A percentile compares a stretch with the other conserved stretches of the same genome.
These are phyloP conservation scores for Danio tinwini DNA, from an alignment of 2,797 vertebrate genomes.

Conservation along the genomic window DNA sequence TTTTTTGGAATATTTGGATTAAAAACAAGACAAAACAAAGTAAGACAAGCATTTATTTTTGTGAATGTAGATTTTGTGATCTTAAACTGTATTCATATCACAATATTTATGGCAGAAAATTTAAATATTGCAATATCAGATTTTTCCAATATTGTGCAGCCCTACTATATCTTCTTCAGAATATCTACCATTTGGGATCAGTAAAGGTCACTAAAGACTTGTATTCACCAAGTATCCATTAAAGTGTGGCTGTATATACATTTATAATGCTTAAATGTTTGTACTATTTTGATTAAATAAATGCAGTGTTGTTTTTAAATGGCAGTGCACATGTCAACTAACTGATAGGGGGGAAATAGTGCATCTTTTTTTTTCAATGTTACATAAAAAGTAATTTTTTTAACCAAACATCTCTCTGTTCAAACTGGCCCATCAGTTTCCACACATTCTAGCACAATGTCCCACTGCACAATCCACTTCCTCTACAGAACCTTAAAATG, in stretches of 20 bases:
- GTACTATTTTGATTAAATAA: neutral
- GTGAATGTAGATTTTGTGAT: too few relatives aligned
- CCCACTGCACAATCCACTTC: neutral
- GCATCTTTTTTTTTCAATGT: neutral
- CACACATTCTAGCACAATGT: neutral
- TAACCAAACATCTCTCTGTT: neutral
- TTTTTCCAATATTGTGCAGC: too few relatives aligned
- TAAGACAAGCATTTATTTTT: too few relatives aligned
- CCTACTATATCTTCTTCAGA: too few relatives aligned
- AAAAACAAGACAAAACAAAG: too few relatives aligned
- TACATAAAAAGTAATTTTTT: neutral
- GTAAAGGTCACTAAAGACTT: neutral
- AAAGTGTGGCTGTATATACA: neutral
- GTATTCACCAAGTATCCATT: neutral
- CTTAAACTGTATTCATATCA: too few relatives aligned
- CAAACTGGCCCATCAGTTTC: conserved; percentile 3
- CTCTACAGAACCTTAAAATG: conserved; percentile 39
- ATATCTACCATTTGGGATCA: neutral
- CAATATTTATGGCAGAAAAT: too few relatives aligned
- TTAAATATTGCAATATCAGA: too few relatives aligned
- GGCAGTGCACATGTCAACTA: neutral
- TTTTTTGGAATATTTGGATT: too few relatives aligned
- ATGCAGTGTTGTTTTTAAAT: neutral
- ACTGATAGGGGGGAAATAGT: neutral
- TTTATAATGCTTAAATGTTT: neutral